Percentiles rank a stretch among this genome's conserved stretches.
Conservation (phyloP, 2,888 invertebrate species). For the Hartigia nigra region DNA sequence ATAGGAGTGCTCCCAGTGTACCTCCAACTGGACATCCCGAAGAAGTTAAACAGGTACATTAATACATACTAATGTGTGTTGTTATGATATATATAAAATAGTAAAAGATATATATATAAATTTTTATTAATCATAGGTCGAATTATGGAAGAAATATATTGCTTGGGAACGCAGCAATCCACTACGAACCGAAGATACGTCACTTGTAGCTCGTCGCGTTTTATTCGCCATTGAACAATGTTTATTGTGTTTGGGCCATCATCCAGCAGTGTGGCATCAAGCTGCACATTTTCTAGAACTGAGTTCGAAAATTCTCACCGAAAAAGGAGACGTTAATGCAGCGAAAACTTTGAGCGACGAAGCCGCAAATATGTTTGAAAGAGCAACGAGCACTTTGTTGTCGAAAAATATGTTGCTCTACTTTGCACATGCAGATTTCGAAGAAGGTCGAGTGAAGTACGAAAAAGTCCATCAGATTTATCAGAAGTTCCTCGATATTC, state of each 20-base stretch:
- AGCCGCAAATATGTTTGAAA: constrained; percentile 93
- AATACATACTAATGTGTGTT: constrained; percentile 8
- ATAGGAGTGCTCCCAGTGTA: constrained; percentile 94
- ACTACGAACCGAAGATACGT: constrained; percentile 94
- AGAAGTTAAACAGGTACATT: constrained; percentile 87
- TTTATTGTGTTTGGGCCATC: constrained; percentile 94
- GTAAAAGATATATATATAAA: constrained; percentile 15
- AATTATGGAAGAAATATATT: constrained; percentile 99
- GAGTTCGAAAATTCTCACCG: constrained; percentile 91
- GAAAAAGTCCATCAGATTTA: constrained; percentile 98
- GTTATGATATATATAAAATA: constrained; percentile 9
- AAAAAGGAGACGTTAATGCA: constrained; percentile 96
- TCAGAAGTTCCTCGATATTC: constrained; percentile 87
- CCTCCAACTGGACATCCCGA: constrained; percentile 93
- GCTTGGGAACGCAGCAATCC: constrained; percentile 98
- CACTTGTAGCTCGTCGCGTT: constrained; percentile 90
- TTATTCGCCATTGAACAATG: constrained; percentile 99
- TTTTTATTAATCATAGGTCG: constrained; percentile 75
- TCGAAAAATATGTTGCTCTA: constrained; percentile 93
- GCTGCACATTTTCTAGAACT: constrained; percentile 97
- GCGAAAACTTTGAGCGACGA: constrained; percentile 94
- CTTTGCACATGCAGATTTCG: constrained; percentile 99
- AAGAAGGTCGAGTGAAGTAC: constrained; percentile 95
- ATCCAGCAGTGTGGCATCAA: constrained; percentile 99
- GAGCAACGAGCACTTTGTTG: constrained; percentile 90